These are phyloP conservation scores for Xenopus petersii DNA, from an alignment of 2,797 vertebrate species.

Conservation along the genomic window DNA sequence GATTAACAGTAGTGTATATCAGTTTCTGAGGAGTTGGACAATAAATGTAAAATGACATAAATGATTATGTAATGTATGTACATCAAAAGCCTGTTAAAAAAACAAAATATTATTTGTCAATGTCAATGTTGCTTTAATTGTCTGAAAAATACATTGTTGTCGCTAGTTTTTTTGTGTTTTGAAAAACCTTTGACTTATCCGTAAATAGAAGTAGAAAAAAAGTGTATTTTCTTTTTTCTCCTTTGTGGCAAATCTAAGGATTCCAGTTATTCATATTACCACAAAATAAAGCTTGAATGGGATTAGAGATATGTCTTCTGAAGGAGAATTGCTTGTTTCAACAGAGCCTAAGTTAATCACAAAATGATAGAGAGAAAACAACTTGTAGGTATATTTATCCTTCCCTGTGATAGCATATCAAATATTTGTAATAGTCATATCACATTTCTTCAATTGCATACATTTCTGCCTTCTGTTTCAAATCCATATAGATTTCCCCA, in stretches of 20 bases:
- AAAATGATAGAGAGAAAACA: constrained; percentile 30
- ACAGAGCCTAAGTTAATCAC: constrained; percentile 35
- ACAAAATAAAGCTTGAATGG: constrained; percentile 26
- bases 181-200: constrained; percentile 24
- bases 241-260: constrained; percentile 21
- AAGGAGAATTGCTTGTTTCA: constrained; percentile 34
- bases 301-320: constrained; percentile 25
- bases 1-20: too few relatives aligned
- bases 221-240: constrained; percentile 13
- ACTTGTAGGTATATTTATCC: constrained; percentile 21
- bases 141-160: constrained; percentile 2
- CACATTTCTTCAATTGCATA: neutral
- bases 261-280: constrained; percentile 35
- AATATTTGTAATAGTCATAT: constrained; percentile 30
- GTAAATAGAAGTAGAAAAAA: constrained; percentile 18
- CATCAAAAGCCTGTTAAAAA: too few relatives aligned
- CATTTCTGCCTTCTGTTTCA: neutral
- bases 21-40: too few relatives aligned
- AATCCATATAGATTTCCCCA: neutral
- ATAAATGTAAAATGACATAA: too few relatives aligned
- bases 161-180: neutral
- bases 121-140: neutral
- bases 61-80: too few relatives aligned
- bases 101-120: neutral
- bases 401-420: constrained; percentile 11